Percentiles rank a stretch among this genome's conserved stretches.
Conservation (phyloP, 2,797 vertebrate species). For the Microchirus variegatus region DNA sequence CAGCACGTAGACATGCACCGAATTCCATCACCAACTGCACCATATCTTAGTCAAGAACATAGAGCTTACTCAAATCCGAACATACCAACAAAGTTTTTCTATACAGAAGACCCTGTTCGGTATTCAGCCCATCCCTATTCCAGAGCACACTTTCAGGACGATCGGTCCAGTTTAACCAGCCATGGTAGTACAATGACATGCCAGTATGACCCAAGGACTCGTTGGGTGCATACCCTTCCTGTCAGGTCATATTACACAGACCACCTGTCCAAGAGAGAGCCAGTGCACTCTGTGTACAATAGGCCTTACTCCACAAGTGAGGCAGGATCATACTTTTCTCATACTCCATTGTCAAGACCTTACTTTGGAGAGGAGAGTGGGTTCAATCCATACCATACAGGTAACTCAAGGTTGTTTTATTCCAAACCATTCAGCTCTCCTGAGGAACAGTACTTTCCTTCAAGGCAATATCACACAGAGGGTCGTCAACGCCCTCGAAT, state of each 20-base stretch:
- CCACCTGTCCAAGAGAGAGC: slow-evolving; percentile 67
- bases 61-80: slow-evolving; percentile 85
- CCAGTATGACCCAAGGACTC: slow-evolving; percentile 82
- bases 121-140: slow-evolving; percentile 81
- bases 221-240: slow-evolving; percentile 82
- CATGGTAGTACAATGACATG: slow-evolving; percentile 78
- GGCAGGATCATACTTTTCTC: slow-evolving; percentile 84
- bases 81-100: slow-evolving; percentile 91
- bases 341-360: slow-evolving; percentile 82
- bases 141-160: slow-evolving; percentile 82
- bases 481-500: slow-evolving; percentile 83
- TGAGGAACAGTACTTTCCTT: slow-evolving; percentile 78
- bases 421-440: slow-evolving; percentile 76
- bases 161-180: slow-evolving; percentile 81
- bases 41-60: slow-evolving; percentile 83
- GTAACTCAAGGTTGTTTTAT: slow-evolving; percentile 80
- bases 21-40: slow-evolving; percentile 83
- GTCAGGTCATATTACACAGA: slow-evolving; percentile 84
- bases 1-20: slow-evolving; percentile 78
- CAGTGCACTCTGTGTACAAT: slow-evolving; percentile 71
- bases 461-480: slow-evolving; percentile 85
- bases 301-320: slow-evolving; percentile 87
- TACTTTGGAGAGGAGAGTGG: slow-evolving; percentile 84
- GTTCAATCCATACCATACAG: slow-evolving; percentile 77
- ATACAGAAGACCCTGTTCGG: slow-evolving; percentile 86